Conservation (phyloP, 2,797 vertebrate genomes). For the Craterocephalus amniculus region DNA sequence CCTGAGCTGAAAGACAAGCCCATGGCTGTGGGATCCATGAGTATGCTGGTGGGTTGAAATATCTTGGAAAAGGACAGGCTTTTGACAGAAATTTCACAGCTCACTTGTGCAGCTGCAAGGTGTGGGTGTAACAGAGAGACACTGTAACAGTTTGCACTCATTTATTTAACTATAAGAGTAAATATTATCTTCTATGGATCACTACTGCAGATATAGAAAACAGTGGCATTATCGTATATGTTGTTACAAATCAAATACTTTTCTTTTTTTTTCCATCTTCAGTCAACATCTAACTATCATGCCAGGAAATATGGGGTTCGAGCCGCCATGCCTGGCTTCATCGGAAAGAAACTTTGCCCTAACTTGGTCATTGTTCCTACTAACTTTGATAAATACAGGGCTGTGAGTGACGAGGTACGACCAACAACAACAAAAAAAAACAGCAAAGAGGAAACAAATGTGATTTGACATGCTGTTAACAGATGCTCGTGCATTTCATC, state of each 20-base stretch:
- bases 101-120: background rate
- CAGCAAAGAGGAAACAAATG: background rate
- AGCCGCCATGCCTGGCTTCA: constrained; percentile 98
- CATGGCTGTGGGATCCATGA: constrained; percentile 96
- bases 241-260: background rate
- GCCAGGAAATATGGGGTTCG: constrained; percentile 96
- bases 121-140: background rate
- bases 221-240: background rate
- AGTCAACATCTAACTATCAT: constrained; percentile 97
- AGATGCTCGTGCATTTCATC: constrained; percentile 33
- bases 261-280: constrained; percentile 50
- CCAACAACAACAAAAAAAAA: background rate
- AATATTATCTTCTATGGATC: background rate
- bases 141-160: background rate
- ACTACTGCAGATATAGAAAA: background rate
- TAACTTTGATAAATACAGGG: constrained; percentile 93
- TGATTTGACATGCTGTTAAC: constrained; percentile 9
- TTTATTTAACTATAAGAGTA: background rate
- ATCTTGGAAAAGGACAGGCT: background rate
- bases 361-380: constrained; percentile 89
- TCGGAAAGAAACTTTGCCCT: constrained; percentile 95
- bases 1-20: constrained; percentile 93
- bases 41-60: constrained; percentile 89
- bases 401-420: constrained; percentile 92
- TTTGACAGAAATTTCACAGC: background rate